phyloP scores from a whole-genome alignment of 1,140 invertebrate genomes.

The Nixonia krombeini region DNA sequence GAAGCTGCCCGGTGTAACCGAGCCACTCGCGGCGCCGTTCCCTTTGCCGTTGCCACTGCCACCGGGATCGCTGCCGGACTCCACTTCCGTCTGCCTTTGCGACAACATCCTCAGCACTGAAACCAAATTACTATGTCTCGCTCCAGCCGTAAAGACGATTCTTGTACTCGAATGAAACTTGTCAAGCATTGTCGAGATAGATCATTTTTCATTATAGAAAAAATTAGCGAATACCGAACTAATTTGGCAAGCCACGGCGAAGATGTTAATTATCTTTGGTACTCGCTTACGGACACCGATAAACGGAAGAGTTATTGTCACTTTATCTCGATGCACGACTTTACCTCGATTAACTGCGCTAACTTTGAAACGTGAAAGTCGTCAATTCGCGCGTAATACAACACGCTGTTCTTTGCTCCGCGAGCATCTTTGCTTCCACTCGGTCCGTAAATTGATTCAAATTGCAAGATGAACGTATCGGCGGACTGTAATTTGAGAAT shows the following conservation, averaged over 20 bases:
- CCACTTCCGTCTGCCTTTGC: slow-evolving; percentile 56
- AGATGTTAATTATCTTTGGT: too few species aligned
- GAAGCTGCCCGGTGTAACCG: slow-evolving; percentile 55
- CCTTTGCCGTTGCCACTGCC: slow-evolving; percentile 55
- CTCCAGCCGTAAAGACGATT: neutral
- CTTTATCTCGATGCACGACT: too few species aligned
- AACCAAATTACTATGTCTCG: slow-evolving; percentile 18
- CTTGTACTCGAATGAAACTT: too few species aligned
- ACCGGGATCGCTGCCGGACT: slow-evolving; percentile 42
- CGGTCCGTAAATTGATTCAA: neutral
- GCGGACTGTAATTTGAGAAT: neutral
- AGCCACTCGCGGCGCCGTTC: slow-evolving; percentile 33
- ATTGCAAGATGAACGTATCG: neutral
- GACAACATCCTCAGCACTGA: slow-evolving; percentile 64
- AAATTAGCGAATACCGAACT: too few species aligned
- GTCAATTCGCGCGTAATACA: too few species aligned
- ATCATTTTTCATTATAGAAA: too few species aligned
- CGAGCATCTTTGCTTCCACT: neutral
- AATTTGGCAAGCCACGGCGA: too few species aligned
- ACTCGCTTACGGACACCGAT: too few species aligned
- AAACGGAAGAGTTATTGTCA: too few species aligned
- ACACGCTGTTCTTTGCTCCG: neutral
- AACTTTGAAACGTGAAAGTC: too few species aligned
- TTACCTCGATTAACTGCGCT: too few species aligned
- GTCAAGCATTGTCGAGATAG: neutral